Evolutionary conservation across 2,113 vertebrate genomes (phyloP).

Genomic region (Carassius carassius): DNA sequence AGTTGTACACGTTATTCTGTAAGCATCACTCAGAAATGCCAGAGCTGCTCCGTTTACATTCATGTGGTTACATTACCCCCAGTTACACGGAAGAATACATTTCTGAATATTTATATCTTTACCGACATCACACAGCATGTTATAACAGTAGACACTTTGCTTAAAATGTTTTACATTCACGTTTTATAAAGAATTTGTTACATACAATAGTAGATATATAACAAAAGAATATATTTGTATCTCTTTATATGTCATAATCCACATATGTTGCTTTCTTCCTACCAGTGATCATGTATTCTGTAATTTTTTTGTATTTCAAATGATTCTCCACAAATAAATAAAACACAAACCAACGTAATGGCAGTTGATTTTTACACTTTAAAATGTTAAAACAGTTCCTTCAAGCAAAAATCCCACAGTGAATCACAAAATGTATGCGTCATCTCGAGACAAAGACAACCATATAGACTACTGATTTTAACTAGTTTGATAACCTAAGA

Average conservation of each 20-base stretch:
- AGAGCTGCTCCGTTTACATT: constrained; percentile 61
- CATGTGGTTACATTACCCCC: constrained; percentile 61
- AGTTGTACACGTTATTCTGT: constrained; percentile 73
- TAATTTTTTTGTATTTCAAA: constrained; percentile 57
- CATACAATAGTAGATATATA: constrained; percentile 81
- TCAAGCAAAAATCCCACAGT: constrained; percentile 5
- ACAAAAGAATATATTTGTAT: constrained; percentile 81
- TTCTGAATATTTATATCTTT: constrained; percentile 67
- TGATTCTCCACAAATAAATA: constrained; percentile 67
- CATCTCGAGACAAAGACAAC: constrained; percentile 6
- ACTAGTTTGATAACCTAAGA: constrained; percentile 34
- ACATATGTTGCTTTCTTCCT: constrained; percentile 73
- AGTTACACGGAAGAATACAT: constrained; percentile 70
- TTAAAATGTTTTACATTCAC: constrained; percentile 85
- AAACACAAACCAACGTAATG: constrained; percentile 48
- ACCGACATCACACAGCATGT: constrained; percentile 76
- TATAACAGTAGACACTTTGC: constrained; percentile 72
- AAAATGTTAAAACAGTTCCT: constrained; percentile 48
- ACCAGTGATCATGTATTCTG: constrained; percentile 58
- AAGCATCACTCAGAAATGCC: constrained; percentile 73
- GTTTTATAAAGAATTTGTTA: constrained; percentile 82
- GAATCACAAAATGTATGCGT: constrained; percentile 1
- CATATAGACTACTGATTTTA: constrained; percentile 1
- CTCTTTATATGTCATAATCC: constrained; percentile 64
- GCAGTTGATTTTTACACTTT: constrained; percentile 63